Conservation (phyloP, 1,140 invertebrate species). For the Hetaerina americana region DNA sequence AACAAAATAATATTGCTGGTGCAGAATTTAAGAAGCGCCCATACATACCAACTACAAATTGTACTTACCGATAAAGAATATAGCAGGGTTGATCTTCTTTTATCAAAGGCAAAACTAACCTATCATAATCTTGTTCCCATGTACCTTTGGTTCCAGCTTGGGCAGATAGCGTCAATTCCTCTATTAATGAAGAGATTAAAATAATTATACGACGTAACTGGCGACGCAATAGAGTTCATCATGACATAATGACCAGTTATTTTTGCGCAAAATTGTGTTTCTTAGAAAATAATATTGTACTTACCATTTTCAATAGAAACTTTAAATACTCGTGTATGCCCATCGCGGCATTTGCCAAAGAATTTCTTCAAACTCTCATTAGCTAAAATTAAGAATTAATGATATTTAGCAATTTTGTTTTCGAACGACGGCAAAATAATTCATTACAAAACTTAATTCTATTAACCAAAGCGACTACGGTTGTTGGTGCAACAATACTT, state of each 20-base stretch:
- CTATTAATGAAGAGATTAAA: no score
- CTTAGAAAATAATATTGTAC: no score
- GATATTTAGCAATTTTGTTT: conserved; percentile 26
- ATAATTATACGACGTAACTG: no score
- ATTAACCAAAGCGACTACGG: not conserved
- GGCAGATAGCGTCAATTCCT: conserved; percentile 57
- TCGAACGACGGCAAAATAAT: conserved; percentile 6
- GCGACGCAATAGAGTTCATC: no score
- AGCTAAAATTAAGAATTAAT: conserved; percentile 41
- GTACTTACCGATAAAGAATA: conserved; percentile 62
- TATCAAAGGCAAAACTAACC: conserved; percentile 57
- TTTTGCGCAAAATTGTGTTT: no score
- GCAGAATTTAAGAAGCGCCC: not conserved
- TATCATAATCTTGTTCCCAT: conserved; percentile 84
- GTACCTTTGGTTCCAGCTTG: conserved; percentile 51
- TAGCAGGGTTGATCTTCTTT: conserved; percentile 86
- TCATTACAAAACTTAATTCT: not conserved
- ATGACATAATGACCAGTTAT: no score
- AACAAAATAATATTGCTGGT: not conserved
- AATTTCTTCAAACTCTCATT: conserved; percentile 68
- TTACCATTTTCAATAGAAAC: conserved; percentile 77
- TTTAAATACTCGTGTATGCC: conserved; percentile 66
- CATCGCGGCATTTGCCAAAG: conserved; percentile 69
- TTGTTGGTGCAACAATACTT: not conserved
- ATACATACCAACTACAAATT: not conserved